Base-by-base conservation (phyloP, 1,140 invertebrate species). In the Gonioctena quinquepunctata region DNA sequence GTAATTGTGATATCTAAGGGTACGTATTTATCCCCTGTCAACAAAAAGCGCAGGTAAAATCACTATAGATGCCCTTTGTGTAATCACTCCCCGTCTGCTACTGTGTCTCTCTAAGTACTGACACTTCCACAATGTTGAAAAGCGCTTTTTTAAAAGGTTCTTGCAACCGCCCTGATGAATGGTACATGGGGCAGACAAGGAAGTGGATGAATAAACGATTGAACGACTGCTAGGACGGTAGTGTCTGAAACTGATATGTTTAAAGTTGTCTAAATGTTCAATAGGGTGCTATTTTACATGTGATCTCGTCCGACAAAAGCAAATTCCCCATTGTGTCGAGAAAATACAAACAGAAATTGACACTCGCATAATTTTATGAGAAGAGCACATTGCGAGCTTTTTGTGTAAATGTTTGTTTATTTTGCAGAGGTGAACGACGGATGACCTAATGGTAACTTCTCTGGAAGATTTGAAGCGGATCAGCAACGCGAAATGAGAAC, bases 71-170 rank as follows among this genome's bases (percentile, higher is more conserved):
- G 70, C 68, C 75, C 66, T 72, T 68, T 67, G 68, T 52, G 56
- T 70, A 78, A 71, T 76, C 71, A 75, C 75, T 74, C 77, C 77
- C 75, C 71, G 71, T 50, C 54, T 27, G 77, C 73, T 75, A 75
- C 75, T 72, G 72, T 77, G 71, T 70, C 66, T 71, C 72, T 69
- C 76, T 79, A 79, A 79, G 76, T 75, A 75, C 68, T 79, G 77
- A 79, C 77, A 79, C 77, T 71, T 75, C 56, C 27, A 79, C 77
- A 79, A 77, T 74, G 73, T 67, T n/a, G 56, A 77, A 79, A 76
- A 74, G 76, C 74, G 73, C 68, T 77, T 77, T 76, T 77, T 75
- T 74, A 25, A 65, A 77, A 71, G 70, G 64, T 59, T 56, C 69
- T 66, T 70, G 5, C 61, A 72, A 60, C 68, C 3, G 71, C 26